Evolutionary conservation across 2,797 vertebrate genomes (phyloP), one percentile per base, ranked within the genome.

Genomic region (Echeneis naucrates): DNA sequence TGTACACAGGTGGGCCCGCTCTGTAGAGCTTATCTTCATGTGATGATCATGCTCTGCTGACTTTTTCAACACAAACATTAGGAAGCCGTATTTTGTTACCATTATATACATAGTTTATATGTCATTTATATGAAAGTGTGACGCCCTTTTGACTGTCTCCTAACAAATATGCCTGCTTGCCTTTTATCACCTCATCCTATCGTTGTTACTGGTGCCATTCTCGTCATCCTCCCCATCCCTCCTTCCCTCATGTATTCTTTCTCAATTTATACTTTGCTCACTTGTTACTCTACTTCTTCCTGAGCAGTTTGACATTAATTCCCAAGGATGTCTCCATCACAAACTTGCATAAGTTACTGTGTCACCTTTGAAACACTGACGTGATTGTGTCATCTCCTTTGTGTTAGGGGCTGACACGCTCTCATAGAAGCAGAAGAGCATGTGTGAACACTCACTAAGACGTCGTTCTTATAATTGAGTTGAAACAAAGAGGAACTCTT

Each of bases 401-500:
- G 14, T 59, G 44, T 56, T 44, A 26, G 33, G 38, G 32, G 42
- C 54, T 60, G 61, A 38, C 65, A 48, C 45, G 4, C 57, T 21
- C 62, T 38, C 55, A 45, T 2, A 24, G 55, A 60, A 45, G 24
- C 64, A 70, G 30, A 44, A 40, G 51, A 60, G 56, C 67, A 66
- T 35, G 64, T 23, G 30, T 68, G 72, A 81, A 50, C 63, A 42
- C 71, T 57, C 79, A 63, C 70, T 57, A 58, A 80, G 51, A 24
- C 10, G 33, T 60, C 61, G 76, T 56, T 68, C 48, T 78, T 56
- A 33, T 78, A 81, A 75, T 70, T 80, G 55, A 84, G 61, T 78
- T 75, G 65, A 82, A 84, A 78, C 65, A 68, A 80, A 70, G 51
- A 69, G 74, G 50, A 75, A 73, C 63, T 82, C 61, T 77, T 80